A percentile compares a stretch with the other conserved stretches of the same genome.
These are phyloP conservation scores for Palloptera scutellata DNA, from an alignment of 2,888 invertebrate species.

Conservation along the genomic window DNA sequence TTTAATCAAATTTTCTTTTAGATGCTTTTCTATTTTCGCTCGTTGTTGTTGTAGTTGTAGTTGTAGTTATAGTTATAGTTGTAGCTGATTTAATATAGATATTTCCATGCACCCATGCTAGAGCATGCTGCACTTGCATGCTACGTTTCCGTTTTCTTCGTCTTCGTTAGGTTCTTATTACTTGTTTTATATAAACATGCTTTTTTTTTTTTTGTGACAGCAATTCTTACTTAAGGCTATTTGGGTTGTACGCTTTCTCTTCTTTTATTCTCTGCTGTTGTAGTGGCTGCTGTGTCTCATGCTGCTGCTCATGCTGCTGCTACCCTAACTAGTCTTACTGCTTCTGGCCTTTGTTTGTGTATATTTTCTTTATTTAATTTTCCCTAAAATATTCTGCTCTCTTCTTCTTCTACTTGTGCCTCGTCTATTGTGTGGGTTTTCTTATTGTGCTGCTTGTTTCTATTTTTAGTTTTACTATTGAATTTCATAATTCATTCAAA, in stretches of 20 bases:
- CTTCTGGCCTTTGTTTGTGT: not conserved
- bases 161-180: not conserved
- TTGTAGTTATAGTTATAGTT: too few species aligned
- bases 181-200: not conserved
- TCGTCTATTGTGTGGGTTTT: not conserved
- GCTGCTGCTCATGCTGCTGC: not conserved
- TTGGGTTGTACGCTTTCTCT: not conserved
- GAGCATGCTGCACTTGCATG: too few species aligned
- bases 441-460: not conserved
- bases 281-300: not conserved
- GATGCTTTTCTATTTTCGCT: too few species aligned
- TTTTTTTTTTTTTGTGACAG: not conserved
- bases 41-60: too few species aligned
- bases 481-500: slow-evolving; percentile 35
- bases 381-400: not conserved
- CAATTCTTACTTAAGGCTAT: not conserved
- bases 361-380: not conserved
- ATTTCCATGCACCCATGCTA: too few species aligned
- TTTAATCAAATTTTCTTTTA: not conserved
- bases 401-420: not conserved
- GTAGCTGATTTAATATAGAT: too few species aligned
- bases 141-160: too few species aligned
- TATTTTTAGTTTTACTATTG: not conserved
- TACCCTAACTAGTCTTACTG: not conserved
- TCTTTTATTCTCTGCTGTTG: too few species aligned